A percentile compares a stretch with the other conserved stretches of the same genome.
Evolutionary conservation across 2,888 invertebrate species (phyloP).

Genomic region (Phymatocera aterrima): DNA sequence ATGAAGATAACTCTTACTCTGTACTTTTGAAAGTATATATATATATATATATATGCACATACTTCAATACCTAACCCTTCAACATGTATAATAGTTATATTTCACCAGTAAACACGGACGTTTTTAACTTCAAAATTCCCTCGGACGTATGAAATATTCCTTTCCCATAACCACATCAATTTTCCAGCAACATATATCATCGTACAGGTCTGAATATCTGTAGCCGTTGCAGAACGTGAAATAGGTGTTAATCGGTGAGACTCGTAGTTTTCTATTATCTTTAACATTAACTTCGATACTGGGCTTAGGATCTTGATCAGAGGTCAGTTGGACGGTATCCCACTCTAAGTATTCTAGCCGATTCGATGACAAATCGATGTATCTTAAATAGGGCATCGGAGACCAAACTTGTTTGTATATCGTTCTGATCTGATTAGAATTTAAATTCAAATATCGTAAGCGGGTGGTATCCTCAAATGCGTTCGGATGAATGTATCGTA

Average conservation of each 20-base stretch:
- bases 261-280: not conserved
- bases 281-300: not conserved
- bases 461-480: not conserved
- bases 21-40: too few relatives aligned
- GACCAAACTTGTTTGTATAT: conserved; percentile 28
- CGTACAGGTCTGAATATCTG: not conserved
- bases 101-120: too few relatives aligned
- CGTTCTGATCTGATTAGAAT: conserved; percentile 7
- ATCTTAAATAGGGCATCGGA: not conserved
- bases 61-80: too few relatives aligned
- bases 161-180: not conserved
- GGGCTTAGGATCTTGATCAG: not conserved
- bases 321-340: not conserved
- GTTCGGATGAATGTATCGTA: conserved; percentile 6
- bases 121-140: too few relatives aligned
- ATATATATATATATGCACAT: too few relatives aligned
- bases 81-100: too few relatives aligned
- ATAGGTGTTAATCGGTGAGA: not conserved
- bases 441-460: not conserved
- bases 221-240: not conserved
- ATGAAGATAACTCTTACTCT: too few relatives aligned
- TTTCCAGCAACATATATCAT: not conserved
- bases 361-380: conserved; percentile 13
- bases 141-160: not conserved
- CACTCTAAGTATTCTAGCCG: conserved; percentile 1